phyloP scores from a whole-genome alignment of 2,113 vertebrate species.

The Rostratula benghalensis region DNA sequence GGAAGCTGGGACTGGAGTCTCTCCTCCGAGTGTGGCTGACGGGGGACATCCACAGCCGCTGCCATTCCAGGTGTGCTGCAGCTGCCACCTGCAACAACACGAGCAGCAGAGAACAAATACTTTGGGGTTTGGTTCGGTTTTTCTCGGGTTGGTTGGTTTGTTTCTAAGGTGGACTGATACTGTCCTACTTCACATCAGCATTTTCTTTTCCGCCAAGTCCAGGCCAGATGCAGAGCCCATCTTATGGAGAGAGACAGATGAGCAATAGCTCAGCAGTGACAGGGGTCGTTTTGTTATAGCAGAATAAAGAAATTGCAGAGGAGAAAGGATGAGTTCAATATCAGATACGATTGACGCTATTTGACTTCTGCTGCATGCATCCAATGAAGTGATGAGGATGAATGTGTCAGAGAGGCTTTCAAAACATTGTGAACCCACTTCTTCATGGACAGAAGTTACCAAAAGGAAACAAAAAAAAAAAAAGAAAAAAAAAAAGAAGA shows the following conservation, averaged over 20 bases:
- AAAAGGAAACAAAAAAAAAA: neutral
- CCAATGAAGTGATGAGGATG: neutral
- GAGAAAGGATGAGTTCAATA: slow-evolving; percentile 5
- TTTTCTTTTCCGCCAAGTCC: neutral
- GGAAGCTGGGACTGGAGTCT: neutral
- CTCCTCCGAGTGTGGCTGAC: accelerated
- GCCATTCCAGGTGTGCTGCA: neutral
- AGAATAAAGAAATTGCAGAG: slow-evolving; percentile 8
- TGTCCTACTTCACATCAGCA: neutral
- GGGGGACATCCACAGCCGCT: accelerated
- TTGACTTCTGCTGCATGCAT: slow-evolving; percentile 26
- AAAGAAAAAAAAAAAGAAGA: neutral
- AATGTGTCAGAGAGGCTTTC: neutral
- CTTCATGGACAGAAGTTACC: neutral
- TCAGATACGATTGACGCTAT: slow-evolving; percentile 17
- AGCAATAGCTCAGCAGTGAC: slow-evolving; percentile 24
- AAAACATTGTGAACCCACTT: neutral
- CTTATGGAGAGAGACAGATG: neutral
- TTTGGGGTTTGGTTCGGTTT: neutral
- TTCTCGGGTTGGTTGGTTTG: too few species aligned
- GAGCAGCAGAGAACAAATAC: accelerated
- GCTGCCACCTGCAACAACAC: neutral
- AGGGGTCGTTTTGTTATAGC: slow-evolving; percentile 5
- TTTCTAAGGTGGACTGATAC: neutral
- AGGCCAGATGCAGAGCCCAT: neutral